These are phyloP conservation scores for Subacronicta megacephala DNA, from an alignment of 2,888 invertebrate genomes.

Conservation along the genomic window DNA sequence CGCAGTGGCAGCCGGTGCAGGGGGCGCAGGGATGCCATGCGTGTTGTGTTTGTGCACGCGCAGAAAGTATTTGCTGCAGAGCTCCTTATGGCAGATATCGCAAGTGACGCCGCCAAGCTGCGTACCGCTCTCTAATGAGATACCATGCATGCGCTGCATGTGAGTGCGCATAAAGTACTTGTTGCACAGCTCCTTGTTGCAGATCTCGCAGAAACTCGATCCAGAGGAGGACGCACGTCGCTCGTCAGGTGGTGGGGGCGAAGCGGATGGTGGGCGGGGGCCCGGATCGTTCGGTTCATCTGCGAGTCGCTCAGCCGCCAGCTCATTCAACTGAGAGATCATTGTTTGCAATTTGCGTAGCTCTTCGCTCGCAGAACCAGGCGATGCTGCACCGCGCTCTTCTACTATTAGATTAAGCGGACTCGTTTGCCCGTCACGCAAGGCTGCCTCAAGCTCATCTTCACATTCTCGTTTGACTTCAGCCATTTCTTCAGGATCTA, in stretches of 20 bases:
- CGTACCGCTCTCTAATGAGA: conserved; percentile 97
- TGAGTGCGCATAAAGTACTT: conserved; percentile 99
- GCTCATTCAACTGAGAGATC: conserved; percentile 96
- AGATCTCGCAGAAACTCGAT: conserved; percentile 98
- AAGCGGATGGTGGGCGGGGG: conserved; percentile 76
- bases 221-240: conserved; percentile 90
- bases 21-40: conserved; percentile 98
- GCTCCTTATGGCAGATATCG: conserved; percentile 99
- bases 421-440: conserved; percentile 92
- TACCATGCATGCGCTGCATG: conserved; percentile 99
- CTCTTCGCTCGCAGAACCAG: conserved; percentile 94
- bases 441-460: conserved; percentile 81
- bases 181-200: conserved; percentile 99
- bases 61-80: conserved; percentile 99
- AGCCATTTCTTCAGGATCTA: conserved; percentile 76
- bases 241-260: conserved; percentile 81
- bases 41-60: conserved; percentile 99
- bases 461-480: conserved; percentile 89
- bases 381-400: conserved; percentile 89
- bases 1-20: conserved; percentile 88
- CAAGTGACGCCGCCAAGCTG: conserved; percentile 98
- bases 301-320: conserved; percentile 90
- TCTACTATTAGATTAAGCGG: conserved; percentile 94
- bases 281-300: conserved; percentile 75
- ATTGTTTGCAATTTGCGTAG: conserved; percentile 96